These are phyloP conservation scores for Tadarida brasiliensis DNA, from an alignment of 2,797 vertebrate genomes.

Conservation along the genomic window DNA sequence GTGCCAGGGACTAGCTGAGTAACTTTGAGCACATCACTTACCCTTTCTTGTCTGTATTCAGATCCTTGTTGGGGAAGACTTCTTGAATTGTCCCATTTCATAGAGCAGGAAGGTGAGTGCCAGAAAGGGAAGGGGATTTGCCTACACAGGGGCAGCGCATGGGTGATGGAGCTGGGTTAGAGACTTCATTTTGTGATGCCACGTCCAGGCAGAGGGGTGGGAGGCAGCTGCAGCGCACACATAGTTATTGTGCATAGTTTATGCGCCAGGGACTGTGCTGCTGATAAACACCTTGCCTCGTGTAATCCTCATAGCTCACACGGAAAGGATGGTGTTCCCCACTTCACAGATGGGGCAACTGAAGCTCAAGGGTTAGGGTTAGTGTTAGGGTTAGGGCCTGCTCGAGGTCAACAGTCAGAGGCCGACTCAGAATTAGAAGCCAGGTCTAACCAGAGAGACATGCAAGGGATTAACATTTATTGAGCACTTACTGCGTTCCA, in stretches of 20 bases:
- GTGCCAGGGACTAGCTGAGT: background rate
- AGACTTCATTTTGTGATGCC: background rate
- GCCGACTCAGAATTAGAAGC: background rate
- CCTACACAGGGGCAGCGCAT: background rate
- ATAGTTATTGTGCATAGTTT: background rate
- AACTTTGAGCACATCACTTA: background rate
- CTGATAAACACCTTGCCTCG: background rate
- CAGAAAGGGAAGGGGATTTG: background rate
- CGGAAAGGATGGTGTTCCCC: background rate
- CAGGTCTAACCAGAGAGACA: background rate
- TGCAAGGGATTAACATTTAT: background rate
- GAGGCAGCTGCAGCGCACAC: no score
- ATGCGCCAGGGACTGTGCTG: background rate
- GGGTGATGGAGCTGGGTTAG: background rate
- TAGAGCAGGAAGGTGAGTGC: background rate
- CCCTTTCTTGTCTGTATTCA: background rate
- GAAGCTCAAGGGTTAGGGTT: background rate
- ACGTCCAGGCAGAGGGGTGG: background rate
- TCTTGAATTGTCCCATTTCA: constrained; percentile 28
- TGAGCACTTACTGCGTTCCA: background rate
- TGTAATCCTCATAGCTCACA: background rate
- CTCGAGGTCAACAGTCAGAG: constrained; percentile 37
- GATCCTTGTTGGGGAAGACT: constrained; percentile 10
- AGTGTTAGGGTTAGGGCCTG: background rate
- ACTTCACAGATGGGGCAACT: background rate